Base-by-base conservation (phyloP, 2,888 invertebrate genomes). In the Bhutanitis thaidina region DNA sequence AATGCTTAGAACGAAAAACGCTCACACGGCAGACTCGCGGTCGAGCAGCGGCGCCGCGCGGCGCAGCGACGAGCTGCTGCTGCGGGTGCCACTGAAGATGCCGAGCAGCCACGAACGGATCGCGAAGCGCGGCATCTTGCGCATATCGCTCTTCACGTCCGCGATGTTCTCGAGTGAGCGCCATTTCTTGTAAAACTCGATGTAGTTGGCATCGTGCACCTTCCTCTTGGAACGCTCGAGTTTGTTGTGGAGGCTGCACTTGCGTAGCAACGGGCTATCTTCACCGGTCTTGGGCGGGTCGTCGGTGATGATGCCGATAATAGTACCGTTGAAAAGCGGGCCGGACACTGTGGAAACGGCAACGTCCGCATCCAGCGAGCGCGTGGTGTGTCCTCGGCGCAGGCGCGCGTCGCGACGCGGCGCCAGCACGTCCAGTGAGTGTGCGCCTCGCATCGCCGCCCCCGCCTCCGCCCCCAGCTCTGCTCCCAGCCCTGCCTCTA, bases 91-190 rank as follows among this genome's bases (percentile, higher is more conserved):
- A 54, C 93, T 93, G 71, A 96, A 94, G 55, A 96, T 81, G 63
- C 94, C 94, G 38, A 94, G 91, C 66, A 96, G 81, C 94, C 95
- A 96, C 58, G 91, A 91, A 61, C 93, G 92, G 55, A 96, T 90
- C 20, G 94, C 92, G 65, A 93, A 91, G 52, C 93, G 91, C 46
- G 92, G 90, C 70, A 92, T 91, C 73, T 94, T 94, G 61, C 91
- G 87, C 56, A 70, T 62, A 34, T 69, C 69, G 54, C 62, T 60
- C 65, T 84, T 82, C 41, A 61, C 71, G 53, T 80, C 86, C 32
- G 78, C 77, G 40, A 95, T 91, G 58, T 93, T 92, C 80, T 96
- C 96, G 45, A 95, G 86, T 40, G 96, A 96, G 64, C 93, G 93
- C 93, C 96, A 96, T 68, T 94, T 92, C 79, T 95, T 95, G 60